Percentiles rank a stretch among this genome's conserved stretches.
Evolutionary conservation across 2,888 invertebrate species (phyloP).

Genomic region (Polyommatus iphigenia): DNA sequence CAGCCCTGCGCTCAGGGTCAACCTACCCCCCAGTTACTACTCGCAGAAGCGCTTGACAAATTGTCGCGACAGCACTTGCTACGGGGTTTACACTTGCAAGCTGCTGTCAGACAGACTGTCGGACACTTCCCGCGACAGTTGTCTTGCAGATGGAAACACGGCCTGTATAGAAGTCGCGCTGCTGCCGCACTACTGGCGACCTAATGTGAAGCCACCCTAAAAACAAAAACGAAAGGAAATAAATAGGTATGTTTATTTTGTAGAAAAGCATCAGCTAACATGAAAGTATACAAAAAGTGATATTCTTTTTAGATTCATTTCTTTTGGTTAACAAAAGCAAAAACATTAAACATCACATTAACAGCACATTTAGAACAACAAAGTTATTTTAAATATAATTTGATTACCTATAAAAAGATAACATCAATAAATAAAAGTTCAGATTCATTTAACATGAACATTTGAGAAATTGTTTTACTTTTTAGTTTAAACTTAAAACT

Average conservation of each 20-base stretch:
- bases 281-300: slow-evolving; percentile 25
- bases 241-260: slow-evolving; percentile 13
- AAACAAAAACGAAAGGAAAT: background rate
- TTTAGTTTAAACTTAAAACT: background rate
- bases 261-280: slow-evolving; percentile 27
- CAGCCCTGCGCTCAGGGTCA: no score
- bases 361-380: background rate
- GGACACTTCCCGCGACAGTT: no score
- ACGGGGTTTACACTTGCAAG: no score
- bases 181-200: no score
- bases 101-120: no score
- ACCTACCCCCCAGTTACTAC: no score
- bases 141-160: no score
- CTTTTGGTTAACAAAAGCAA: slow-evolving; percentile 19
- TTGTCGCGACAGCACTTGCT: no score
- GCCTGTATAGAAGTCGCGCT: no score
- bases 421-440: slow-evolving; percentile 27
- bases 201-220: background rate
- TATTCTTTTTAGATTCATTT: slow-evolving; percentile 20
- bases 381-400: slow-evolving; percentile 18
- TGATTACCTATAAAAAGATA: background rate
- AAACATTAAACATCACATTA: slow-evolving; percentile 2
- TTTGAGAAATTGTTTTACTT: background rate
- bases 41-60: no score
- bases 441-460: background rate